Evolutionary conservation across 2,888 invertebrate species (phyloP).

Genomic region (Athalia rosae): DNA sequence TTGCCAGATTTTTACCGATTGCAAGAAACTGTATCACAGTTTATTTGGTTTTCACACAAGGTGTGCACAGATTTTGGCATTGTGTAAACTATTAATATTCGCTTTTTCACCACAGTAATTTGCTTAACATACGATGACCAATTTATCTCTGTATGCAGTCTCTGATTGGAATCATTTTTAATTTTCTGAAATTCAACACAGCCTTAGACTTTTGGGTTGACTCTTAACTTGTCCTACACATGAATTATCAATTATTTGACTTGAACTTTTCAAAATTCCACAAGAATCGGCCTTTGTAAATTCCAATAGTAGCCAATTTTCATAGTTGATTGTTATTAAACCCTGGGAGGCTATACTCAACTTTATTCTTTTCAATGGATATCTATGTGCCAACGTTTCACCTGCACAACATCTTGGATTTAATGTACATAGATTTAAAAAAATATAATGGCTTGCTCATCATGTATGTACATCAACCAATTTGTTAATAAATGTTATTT

Average conservation of each 20-base stretch:
- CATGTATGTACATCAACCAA: conserved; percentile 48
- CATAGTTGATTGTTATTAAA: conserved; percentile 34
- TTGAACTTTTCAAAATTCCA: neutral
- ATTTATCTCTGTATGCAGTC: no score
- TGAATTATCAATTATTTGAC: neutral
- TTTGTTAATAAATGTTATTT: conserved; percentile 64
- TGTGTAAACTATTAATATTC: no score
- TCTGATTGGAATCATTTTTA: no score
- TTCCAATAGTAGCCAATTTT: conserved; percentile 27
- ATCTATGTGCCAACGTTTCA: conserved; percentile 39
- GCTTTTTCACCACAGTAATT: no score
- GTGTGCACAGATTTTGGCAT: no score
- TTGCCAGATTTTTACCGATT: no score
- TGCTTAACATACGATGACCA: no score
- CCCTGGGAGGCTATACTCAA: conserved; percentile 56
- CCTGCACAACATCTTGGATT: conserved; percentile 34
- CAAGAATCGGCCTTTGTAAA: conserved; percentile 10
- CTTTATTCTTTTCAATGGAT: conserved; percentile 59
- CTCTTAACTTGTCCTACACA: neutral
- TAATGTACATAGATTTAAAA: conserved; percentile 39
- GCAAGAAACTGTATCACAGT: no score
- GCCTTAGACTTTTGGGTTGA: no score
- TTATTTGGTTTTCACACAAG: no score
- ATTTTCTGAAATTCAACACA: no score
- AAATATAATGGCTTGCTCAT: conserved; percentile 32